These are phyloP conservation scores for Eupithecia abbreviata DNA, from an alignment of 2,888 invertebrate genomes.

Conservation along the genomic window DNA sequence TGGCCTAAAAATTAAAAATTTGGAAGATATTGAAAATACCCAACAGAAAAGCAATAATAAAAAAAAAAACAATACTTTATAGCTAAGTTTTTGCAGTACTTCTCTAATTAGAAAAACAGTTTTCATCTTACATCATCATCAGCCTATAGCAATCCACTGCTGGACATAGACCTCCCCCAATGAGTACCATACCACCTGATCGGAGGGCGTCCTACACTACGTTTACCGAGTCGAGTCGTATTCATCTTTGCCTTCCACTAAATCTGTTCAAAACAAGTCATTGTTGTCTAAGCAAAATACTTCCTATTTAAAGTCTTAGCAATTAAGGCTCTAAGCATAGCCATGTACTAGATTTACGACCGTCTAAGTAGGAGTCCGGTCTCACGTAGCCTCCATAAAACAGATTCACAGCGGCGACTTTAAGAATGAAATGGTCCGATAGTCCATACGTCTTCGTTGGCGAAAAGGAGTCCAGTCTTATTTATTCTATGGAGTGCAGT, in stretches of 20 bases:
- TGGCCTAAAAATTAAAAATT: too few relatives aligned
- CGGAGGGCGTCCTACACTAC: too few relatives aligned
- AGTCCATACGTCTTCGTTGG: constrained; percentile 49
- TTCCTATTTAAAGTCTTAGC: constrained; percentile 39
- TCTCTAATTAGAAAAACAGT: background rate
- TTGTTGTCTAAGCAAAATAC: constrained; percentile 14
- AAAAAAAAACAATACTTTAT: background rate
- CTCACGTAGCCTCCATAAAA: constrained; percentile 77
- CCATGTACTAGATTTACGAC: constrained; percentile 56
- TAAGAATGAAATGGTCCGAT: constrained; percentile 53
- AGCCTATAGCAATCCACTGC: too few relatives aligned
- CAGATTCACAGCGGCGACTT: constrained; percentile 59
- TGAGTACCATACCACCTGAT: too few relatives aligned
- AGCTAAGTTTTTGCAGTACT: background rate
- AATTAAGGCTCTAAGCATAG: constrained; percentile 37
- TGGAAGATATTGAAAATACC: background rate
- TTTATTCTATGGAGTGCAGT: constrained; percentile 32
- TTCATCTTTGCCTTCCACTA: background rate
- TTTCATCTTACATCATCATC: too few relatives aligned
- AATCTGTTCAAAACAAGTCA: background rate
- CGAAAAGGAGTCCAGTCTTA: constrained; percentile 31
- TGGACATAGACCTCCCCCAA: too few relatives aligned
- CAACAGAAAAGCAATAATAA: background rate
- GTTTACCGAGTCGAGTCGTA: too few relatives aligned
- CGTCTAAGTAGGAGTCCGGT: constrained; percentile 57